Evolutionary conservation across 2,797 vertebrate species (phyloP).

Genomic region (Dallia pectoralis): DNA sequence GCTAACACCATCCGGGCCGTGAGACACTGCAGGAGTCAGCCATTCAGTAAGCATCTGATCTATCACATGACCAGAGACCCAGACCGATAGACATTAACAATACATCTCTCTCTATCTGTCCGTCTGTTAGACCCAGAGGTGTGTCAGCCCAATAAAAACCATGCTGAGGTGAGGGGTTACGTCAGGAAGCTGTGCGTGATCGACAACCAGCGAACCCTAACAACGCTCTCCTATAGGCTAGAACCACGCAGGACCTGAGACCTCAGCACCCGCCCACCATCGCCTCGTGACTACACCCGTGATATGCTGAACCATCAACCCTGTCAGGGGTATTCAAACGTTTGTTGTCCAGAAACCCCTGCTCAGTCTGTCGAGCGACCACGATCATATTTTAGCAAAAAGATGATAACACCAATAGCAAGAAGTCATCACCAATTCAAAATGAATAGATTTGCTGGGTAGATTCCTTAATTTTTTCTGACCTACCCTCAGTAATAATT

Average conservation of each 20-base stretch:
- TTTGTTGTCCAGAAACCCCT: too few species aligned
- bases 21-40: constrained; percentile 91
- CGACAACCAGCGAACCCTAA: constrained; percentile 98
- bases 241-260: constrained; percentile 90
- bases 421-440: too few species aligned
- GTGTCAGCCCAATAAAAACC: constrained; percentile 93
- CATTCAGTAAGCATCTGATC: constrained; percentile 87
- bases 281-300: constrained; percentile 50
- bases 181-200: constrained; percentile 95
- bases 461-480: too few species aligned
- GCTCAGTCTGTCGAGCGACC: too few species aligned
- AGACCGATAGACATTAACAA: neutral
- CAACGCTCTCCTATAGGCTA: constrained; percentile 94
- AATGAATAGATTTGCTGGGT: too few species aligned
- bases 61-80: neutral
- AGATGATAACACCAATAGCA: too few species aligned
- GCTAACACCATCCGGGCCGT: constrained; percentile 92
- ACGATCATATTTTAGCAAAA: too few species aligned
- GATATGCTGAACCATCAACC: constrained; percentile 23
- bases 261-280: constrained; percentile 34
- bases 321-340: too few species aligned
- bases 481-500: too few species aligned
- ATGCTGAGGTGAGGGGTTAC: constrained; percentile 92
- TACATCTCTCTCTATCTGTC: constrained; percentile 8
- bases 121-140: constrained; percentile 83